Evolutionary conservation across 2,888 invertebrate species (phyloP).

Genomic region (Calliphora vomitoria): DNA sequence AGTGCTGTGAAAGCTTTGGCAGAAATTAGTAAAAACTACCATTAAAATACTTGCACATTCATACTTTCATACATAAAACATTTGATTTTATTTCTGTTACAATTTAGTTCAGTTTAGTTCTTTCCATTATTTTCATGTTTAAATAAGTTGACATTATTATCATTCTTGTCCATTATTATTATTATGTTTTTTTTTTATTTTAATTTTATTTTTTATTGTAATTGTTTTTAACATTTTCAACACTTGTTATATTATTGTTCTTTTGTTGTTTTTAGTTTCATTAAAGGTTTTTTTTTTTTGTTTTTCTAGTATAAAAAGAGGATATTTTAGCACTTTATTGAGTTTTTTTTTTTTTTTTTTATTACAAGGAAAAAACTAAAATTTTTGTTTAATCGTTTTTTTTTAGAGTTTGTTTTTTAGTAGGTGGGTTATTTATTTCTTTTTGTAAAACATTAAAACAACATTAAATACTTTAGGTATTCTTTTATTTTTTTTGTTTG

Average conservation of each 20-base stretch:
- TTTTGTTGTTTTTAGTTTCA: neutral
- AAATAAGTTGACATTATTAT: neutral
- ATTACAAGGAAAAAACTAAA: neutral
- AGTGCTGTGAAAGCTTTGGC: neutral
- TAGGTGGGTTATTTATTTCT: constrained; percentile 78
- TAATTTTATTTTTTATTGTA: neutral
- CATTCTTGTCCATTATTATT: neutral
- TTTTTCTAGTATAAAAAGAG: constrained; percentile 61
- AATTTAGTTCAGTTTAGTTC: neutral
- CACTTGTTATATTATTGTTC: neutral
- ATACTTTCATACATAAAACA: too few species aligned
- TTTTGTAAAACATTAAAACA: constrained; percentile 59
- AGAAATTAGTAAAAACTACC: too few species aligned
- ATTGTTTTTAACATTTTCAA: neutral
- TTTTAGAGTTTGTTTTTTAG: constrained; percentile 66
- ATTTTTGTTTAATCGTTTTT: neutral
- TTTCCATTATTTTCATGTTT: neutral
- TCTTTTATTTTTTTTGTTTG: neutral
- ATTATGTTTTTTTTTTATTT: constrained; percentile 9
- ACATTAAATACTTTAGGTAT: constrained; percentile 42
- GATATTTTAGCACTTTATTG: constrained; percentile 64
- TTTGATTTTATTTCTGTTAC: neutral
- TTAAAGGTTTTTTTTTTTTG: neutral
- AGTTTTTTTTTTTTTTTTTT: constrained; percentile 74
- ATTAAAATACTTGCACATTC: too few species aligned